Conservation (phyloP, 92 coral and sea anemone species). For the Bergia sp. region DNA sequence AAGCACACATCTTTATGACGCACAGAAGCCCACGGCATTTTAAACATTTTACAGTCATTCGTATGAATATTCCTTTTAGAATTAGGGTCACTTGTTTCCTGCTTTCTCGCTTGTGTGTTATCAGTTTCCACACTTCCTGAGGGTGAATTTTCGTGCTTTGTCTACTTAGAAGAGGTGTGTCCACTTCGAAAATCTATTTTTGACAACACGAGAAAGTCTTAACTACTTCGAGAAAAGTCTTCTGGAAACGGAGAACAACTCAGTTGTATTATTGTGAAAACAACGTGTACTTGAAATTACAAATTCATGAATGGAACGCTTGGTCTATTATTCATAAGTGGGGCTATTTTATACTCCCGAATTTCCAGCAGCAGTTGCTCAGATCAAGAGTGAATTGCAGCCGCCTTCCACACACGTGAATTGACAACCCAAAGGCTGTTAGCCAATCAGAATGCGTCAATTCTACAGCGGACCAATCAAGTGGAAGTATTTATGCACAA, state of each 20-base stretch:
- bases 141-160: neutral
- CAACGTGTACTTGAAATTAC: conserved; percentile 2
- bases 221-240: neutral
- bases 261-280: neutral
- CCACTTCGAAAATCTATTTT: conserved; percentile 21
- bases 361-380: neutral
- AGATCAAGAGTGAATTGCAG: conserved; percentile 24
- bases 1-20: neutral
- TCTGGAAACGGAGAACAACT: neutral
- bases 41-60: neutral
- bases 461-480: conserved; percentile 18
- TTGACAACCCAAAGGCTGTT: neutral
- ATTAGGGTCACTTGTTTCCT: neutral
- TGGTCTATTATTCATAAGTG: neutral
- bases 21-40: neutral
- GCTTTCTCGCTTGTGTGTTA: neutral
- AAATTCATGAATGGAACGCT: neutral
- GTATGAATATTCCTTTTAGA: neutral
- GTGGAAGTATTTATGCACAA: conserved; percentile 6
- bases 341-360: neutral
- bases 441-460: conserved; percentile 31
- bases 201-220: neutral
- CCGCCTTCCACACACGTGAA: conserved; percentile 37
- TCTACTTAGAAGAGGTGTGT: conserved; percentile 41
- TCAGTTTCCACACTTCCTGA: neutral